Evolutionary conservation across 37 sponge, comb jelly and placozoan genomes (phyloP).

Genomic region (Aphrocallistes beatrix): DNA sequence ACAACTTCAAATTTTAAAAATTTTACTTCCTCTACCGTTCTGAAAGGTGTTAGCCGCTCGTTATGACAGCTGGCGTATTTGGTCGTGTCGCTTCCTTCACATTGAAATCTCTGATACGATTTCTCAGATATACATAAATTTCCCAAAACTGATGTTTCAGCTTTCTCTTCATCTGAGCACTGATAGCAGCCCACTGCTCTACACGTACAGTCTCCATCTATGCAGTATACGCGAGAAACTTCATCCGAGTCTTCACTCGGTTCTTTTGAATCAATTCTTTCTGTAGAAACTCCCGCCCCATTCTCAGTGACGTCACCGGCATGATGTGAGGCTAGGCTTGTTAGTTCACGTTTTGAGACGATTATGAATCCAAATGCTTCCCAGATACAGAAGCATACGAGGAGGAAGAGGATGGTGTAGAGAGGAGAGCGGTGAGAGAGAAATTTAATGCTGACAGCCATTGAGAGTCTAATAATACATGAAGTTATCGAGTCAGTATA

Average conservation of each 20-base stretch:
- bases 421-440: not conserved
- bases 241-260: not conserved
- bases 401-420: not conserved
- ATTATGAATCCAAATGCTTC: not conserved
- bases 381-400: slow-evolving; percentile 1
- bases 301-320: not conserved
- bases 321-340: not conserved
- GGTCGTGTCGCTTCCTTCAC: not conserved
- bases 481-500: too few relatives aligned
- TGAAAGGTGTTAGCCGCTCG: not conserved
- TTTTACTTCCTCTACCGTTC: not conserved
- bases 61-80: not conserved
- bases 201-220: slow-evolving; percentile 10
- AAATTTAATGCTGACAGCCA: not conserved
- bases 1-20: not conserved
- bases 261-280: too few relatives aligned
- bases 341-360: not conserved
- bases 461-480: too few relatives aligned
- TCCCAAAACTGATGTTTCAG: not conserved
- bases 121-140: not conserved
- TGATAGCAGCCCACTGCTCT: not conserved
- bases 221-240: not conserved
- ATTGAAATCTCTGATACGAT: not conserved
- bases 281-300: too few relatives aligned
- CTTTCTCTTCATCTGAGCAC: not conserved